A percentile compares a stretch with the other conserved stretches of the same genome.
phyloP scores from a whole-genome alignment of 64 coral and sea anemone genomes.

The Montipora efflorescens region DNA sequence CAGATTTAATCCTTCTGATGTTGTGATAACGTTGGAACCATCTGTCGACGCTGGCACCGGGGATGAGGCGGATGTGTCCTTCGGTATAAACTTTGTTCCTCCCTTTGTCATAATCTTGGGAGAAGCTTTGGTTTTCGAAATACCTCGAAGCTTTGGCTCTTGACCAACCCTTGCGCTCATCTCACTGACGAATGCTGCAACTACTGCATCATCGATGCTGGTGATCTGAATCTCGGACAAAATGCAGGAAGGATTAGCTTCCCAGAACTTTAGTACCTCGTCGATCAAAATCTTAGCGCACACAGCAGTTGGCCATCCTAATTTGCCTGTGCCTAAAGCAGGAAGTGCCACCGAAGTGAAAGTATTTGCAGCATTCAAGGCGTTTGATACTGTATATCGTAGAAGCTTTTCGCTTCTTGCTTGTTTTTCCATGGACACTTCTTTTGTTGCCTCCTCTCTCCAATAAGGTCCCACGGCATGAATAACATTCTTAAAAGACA shows the following conservation, averaged over 20 bases:
- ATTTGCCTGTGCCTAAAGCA: slow-evolving; percentile 43
- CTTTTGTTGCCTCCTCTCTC: slow-evolving; percentile 2
- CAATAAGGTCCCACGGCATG: slow-evolving; percentile 77
- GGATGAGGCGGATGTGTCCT: not conserved
- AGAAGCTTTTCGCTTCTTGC: slow-evolving; percentile 14
- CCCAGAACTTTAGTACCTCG: not conserved
- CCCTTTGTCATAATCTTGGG: not conserved
- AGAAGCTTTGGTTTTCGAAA: not conserved
- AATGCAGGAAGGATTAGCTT: not conserved
- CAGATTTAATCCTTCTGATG: not conserved
- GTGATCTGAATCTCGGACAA: slow-evolving; percentile 58
- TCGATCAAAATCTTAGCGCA: slow-evolving; percentile 47
- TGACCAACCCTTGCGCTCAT: not conserved
- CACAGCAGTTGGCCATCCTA: slow-evolving; percentile 7
- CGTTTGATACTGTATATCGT: not conserved
- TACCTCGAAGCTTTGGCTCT: not conserved
- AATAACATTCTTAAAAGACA: slow-evolving; percentile 71
- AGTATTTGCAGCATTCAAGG: not conserved
- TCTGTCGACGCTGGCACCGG: not conserved
- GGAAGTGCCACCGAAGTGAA: slow-evolving; percentile 47
- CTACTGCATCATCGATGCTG: slow-evolving; percentile 1
- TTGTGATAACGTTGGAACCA: not conserved
- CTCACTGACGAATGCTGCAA: slow-evolving; percentile 3
- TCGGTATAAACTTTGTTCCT: not conserved
- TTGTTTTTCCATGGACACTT: not conserved